These are phyloP conservation scores for Neomonachus schauinslandi DNA, from an alignment of 2,113 vertebrate genomes.

Conservation along the genomic window DNA sequence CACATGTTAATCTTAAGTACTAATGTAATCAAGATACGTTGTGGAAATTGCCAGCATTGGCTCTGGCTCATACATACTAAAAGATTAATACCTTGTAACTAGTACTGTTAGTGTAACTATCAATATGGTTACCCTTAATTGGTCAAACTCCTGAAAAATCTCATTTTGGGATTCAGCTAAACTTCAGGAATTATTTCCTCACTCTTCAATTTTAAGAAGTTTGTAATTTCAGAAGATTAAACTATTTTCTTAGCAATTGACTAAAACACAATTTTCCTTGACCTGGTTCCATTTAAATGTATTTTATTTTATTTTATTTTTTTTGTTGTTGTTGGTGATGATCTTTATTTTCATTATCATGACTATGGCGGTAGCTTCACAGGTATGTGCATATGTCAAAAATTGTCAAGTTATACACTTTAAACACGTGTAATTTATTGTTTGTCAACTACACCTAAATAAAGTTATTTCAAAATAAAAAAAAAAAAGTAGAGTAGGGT, in stretches of 20 bases:
- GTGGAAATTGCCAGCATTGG: not conserved
- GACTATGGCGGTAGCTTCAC: not conserved
- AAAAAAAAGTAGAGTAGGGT: not conserved
- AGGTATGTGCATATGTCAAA: not conserved
- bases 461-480: no score
- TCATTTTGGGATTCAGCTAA: not conserved
- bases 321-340: not conserved
- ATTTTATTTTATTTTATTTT: not conserved
- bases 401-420: not conserved
- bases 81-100: not conserved
- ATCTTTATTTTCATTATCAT: not conserved
- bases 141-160: not conserved
- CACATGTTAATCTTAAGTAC: not conserved
- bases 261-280: not conserved
- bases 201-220: not conserved
- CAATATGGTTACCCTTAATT: not conserved
- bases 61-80: not conserved
- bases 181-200: not conserved
- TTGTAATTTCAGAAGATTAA: not conserved
- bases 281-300: not conserved
- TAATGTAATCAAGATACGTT: not conserved
- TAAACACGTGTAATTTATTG: not conserved
- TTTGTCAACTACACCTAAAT: not conserved
- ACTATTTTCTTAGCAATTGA: not conserved
- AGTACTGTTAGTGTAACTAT: not conserved